Conservation (phyloP, 2,888 invertebrate genomes). For the Phaedon cochleariae region DNA sequence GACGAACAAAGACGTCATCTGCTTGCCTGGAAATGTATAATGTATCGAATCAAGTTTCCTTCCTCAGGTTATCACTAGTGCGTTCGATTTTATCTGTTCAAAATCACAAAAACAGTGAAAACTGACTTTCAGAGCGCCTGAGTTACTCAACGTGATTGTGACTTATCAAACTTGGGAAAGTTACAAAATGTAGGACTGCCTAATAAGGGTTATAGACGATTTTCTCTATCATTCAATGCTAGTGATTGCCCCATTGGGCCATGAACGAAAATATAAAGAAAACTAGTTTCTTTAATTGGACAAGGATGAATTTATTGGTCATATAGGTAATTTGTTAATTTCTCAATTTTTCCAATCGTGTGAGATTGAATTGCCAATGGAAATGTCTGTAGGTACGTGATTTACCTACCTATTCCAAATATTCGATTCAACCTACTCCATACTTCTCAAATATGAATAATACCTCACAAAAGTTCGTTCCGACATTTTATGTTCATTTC, state of each 20-base stretch:
- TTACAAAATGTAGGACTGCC: slow-evolving; percentile 33
- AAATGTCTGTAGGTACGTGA: neutral
- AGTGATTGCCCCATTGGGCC: slow-evolving; percentile 34
- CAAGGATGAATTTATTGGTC: slow-evolving; percentile 7
- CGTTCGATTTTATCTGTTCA: neutral
- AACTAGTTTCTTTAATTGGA: slow-evolving; percentile 11
- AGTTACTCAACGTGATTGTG: neutral
- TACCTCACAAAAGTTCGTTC: too few relatives aligned
- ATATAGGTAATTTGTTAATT: neutral
- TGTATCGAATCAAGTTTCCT: too few relatives aligned
- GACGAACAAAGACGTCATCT: too few relatives aligned
- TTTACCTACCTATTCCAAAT: too few relatives aligned
- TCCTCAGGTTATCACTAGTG: neutral
- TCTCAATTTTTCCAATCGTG: neutral
- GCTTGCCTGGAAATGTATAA: too few relatives aligned
- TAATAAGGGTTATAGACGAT: slow-evolving; percentile 27
- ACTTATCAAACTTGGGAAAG: slow-evolving; percentile 17
- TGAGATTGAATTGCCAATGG: neutral
- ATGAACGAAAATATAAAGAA: slow-evolving; percentile 27
- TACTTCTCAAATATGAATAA: too few relatives aligned
- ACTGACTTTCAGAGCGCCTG: neutral
- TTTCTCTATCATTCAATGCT: slow-evolving; percentile 34
- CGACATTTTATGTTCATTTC: too few relatives aligned
- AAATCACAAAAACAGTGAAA: neutral
- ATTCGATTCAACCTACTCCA: too few relatives aligned